Conservation (phyloP, 2,797 vertebrate species). For the Myioborus miniatus region DNA sequence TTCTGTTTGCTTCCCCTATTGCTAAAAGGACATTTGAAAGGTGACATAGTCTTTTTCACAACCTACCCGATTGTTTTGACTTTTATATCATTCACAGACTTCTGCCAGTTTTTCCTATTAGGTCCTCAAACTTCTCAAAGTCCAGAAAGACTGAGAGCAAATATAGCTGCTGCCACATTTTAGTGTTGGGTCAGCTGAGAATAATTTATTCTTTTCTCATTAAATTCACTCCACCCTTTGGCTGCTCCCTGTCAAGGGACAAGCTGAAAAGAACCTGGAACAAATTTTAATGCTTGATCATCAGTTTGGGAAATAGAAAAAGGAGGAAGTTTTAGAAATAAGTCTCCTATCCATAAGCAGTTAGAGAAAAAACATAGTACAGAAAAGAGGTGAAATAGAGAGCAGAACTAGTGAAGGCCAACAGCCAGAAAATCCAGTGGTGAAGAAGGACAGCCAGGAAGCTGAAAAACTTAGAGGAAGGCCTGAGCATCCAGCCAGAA, state of each 20-base stretch:
- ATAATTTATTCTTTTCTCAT: background rate
- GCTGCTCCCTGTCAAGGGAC: background rate
- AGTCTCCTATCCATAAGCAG: background rate
- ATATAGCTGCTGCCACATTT: background rate
- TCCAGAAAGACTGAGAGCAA: background rate
- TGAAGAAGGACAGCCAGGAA: background rate
- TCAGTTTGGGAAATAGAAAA: background rate
- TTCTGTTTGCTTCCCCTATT: background rate
- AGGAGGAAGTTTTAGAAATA: background rate
- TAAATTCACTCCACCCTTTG: background rate
- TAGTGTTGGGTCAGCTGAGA: background rate
- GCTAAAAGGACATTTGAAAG: background rate
- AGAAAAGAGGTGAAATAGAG: background rate
- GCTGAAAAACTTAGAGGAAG: background rate
- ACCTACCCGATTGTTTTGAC: background rate
- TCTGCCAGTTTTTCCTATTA: background rate
- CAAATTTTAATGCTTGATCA: background rate
- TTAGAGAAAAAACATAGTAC: background rate
- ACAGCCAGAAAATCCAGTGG: background rate
- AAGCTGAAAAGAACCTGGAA: background rate
- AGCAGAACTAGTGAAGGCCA: background rate
- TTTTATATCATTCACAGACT: background rate
- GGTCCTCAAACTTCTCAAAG: background rate
- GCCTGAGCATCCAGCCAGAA: constrained; percentile 19
- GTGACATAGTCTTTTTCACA: background rate